Evolutionary conservation across 2,888 invertebrate species (phyloP).

Genomic region (Lycophotia porphyrea): DNA sequence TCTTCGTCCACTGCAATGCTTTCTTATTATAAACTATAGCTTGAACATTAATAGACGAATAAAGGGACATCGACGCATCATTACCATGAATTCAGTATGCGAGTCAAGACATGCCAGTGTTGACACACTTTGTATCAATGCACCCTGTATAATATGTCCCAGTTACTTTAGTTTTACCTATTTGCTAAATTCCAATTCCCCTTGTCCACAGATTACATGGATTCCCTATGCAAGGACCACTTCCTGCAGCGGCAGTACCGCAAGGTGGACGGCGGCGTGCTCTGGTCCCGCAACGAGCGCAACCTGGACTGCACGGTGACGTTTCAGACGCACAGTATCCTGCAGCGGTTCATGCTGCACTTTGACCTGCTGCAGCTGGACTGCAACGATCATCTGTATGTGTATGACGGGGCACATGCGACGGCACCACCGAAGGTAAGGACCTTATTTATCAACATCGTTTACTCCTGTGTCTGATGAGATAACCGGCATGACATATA

Average conservation of each 20-base stretch:
- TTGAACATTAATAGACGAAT: too few species aligned
- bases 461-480: not conserved
- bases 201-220: conserved; percentile 95
- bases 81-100: not conserved
- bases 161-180: not conserved
- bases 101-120: not conserved
- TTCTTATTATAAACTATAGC: not conserved
- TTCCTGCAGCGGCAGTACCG: conserved; percentile 96
- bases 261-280: conserved; percentile 97
- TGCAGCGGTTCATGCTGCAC: conserved; percentile 98
- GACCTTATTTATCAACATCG: not conserved
- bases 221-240: conserved; percentile 96
- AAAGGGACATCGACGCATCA: not conserved
- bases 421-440: conserved; percentile 96
- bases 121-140: not conserved
- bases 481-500: not conserved
- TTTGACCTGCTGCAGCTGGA: conserved; percentile 97
- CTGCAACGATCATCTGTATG: conserved; percentile 97
- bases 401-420: conserved; percentile 98
- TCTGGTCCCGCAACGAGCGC: conserved; percentile 97
- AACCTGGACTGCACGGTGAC: conserved; percentile 98
- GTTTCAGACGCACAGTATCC: conserved; percentile 98
- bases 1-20: not conserved
- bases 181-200: not conserved
- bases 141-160: not conserved